These are phyloP conservation scores for Stenopsyche tienmushanensis DNA, from an alignment of 1,140 invertebrate species.

Conservation along the genomic window DNA sequence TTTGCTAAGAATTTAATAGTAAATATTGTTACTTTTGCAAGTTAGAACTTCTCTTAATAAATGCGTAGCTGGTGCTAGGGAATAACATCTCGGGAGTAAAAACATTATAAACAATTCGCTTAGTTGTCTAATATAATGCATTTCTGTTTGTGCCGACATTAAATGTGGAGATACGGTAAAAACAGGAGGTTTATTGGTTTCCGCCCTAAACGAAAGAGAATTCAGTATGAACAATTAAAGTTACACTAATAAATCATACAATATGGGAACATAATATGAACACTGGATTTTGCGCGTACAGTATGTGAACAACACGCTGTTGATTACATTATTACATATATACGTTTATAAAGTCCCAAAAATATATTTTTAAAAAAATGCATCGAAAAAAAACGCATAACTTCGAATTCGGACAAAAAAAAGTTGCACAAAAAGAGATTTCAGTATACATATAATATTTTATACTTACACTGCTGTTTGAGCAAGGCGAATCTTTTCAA, in stretches of 20 bases:
- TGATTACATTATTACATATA: no score
- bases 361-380: constrained; percentile 9
- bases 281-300: no score
- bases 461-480: constrained; percentile 69
- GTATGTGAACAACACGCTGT: no score
- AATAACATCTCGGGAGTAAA: constrained; percentile 78
- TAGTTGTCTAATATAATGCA: constrained; percentile 78
- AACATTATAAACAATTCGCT: constrained; percentile 80
- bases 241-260: not conserved
- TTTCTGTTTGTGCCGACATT: constrained; percentile 69
- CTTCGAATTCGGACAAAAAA: no score
- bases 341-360: no score
- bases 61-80: constrained; percentile 71
- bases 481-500: constrained; percentile 79
- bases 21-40: constrained; percentile 68
- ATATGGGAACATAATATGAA: not conserved
- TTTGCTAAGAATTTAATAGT: constrained; percentile 4
- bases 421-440: constrained; percentile 29
- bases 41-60: constrained; percentile 80
- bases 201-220: constrained; percentile 51
- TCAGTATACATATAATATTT: constrained; percentile 2
- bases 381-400: no score
- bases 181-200: constrained; percentile 62
- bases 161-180: constrained; percentile 78
- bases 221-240: not conserved